A percentile compares a stretch with the other conserved stretches of the same genome.
These are phyloP conservation scores for Pararge aegeria DNA, from an alignment of 1,140 invertebrate species.

Conservation along the genomic window DNA sequence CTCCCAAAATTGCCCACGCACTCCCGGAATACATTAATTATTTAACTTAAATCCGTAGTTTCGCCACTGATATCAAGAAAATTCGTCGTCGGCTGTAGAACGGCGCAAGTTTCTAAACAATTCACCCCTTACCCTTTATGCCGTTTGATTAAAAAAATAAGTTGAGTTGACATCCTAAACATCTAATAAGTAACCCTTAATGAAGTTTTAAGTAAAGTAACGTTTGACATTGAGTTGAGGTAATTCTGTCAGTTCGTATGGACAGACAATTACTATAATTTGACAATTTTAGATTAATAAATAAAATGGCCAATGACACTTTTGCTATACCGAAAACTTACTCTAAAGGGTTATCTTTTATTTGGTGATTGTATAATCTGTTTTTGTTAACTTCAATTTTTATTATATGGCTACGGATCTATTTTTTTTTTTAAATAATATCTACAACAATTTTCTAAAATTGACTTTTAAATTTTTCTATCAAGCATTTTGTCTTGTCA, in stretches of 20 bases:
- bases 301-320: no score
- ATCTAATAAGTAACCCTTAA: background rate
- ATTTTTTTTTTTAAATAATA: constrained; percentile 8
- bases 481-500: constrained; percentile 19
- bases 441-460: constrained; percentile 13
- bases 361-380: constrained; percentile 5
- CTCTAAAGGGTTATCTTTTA: background rate
- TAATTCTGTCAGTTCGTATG: no score
- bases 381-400: constrained; percentile 4
- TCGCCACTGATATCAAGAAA: constrained; percentile 5
- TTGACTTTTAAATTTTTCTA: constrained; percentile 10
- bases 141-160: constrained; percentile 7
- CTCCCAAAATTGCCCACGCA: no score
- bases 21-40: no score
- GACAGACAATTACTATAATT: no score
- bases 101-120: constrained; percentile 7
- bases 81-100: constrained; percentile 3
- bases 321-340: background rate
- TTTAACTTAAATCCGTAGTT: no score
- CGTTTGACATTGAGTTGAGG: no score
- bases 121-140: constrained; percentile 7
- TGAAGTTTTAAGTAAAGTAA: background rate
- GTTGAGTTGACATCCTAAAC: constrained; percentile 2
- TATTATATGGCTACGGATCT: constrained; percentile 11
- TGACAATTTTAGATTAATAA: no score